Evolutionary conservation across 2,888 invertebrate species (phyloP).

Genomic region (Fissipunctia ypsillon): DNA sequence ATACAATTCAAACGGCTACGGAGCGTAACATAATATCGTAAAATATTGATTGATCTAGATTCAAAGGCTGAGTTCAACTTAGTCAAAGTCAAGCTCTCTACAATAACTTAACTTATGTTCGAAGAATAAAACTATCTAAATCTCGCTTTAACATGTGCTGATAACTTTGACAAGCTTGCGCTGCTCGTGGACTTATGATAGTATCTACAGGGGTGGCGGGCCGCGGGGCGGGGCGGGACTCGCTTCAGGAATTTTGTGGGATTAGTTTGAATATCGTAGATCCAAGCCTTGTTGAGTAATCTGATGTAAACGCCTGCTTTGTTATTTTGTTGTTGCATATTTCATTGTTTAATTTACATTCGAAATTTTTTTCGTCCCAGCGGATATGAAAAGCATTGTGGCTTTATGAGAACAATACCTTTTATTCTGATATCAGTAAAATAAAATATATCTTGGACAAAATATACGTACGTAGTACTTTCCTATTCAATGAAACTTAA

Average conservation of each 20-base stretch:
- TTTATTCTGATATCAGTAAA: conserved; percentile 58
- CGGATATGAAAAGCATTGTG: conserved; percentile 55
- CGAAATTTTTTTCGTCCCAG: conserved; percentile 47
- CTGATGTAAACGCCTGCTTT: conserved; percentile 57
- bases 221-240: conserved; percentile 12
- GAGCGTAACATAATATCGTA: conserved; percentile 34
- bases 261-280: conserved; percentile 60
- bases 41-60: conserved; percentile 61
- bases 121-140: conserved; percentile 58
- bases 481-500: conserved; percentile 24
- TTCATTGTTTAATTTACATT: conserved; percentile 63
- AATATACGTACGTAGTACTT: conserved; percentile 27
- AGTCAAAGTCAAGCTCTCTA: conserved; percentile 41
- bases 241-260: conserved; percentile 54
- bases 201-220: conserved; percentile 35
- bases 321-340: conserved; percentile 64
- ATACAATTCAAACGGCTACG: conserved; percentile 38
- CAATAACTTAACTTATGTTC: conserved; percentile 49
- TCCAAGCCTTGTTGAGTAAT: conserved; percentile 53
- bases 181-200: conserved; percentile 52
- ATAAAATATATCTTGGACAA: conserved; percentile 51
- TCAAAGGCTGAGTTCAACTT: conserved; percentile 42
- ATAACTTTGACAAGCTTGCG: conserved; percentile 56
- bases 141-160: conserved; percentile 59
- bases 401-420: conserved; percentile 64